phyloP scores from a whole-genome alignment of 2,888 invertebrate genomes.

The Temnothorax rugatulus region DNA sequence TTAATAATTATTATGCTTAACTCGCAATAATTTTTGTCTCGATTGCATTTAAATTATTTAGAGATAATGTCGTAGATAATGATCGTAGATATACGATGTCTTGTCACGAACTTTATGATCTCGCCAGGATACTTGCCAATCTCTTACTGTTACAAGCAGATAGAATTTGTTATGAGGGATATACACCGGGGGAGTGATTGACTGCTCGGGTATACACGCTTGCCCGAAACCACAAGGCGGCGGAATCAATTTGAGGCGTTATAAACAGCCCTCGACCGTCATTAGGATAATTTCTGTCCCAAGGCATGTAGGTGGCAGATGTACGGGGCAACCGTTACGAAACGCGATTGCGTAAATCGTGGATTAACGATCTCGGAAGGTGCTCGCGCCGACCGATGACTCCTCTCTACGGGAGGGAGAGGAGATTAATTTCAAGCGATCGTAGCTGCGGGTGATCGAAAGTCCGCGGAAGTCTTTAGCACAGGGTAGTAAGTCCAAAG shows the following conservation, averaged over 20 bases:
- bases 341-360: conserved; percentile 79
- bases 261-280: conserved; percentile 79
- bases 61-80: conserved; percentile 19
- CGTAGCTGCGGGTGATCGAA: conserved; percentile 56
- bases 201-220: conserved; percentile 69
- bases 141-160: conserved; percentile 50
- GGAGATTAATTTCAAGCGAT: conserved; percentile 69
- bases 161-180: conserved; percentile 60
- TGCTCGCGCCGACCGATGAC: conserved; percentile 72
- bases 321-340: conserved; percentile 75
- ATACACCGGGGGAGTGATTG: conserved; percentile 64
- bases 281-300: conserved; percentile 84
- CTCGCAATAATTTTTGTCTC: neutral
- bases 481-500: neutral
- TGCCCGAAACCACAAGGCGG: conserved; percentile 77
- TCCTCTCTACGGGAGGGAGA: conserved; percentile 60
- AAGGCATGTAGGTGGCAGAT: conserved; percentile 84
- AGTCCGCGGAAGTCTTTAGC: conserved; percentile 35
- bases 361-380: conserved; percentile 76
- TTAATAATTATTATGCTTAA: neutral
- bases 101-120: neutral
- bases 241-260: conserved; percentile 80
- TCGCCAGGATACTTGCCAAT: conserved; percentile 21
- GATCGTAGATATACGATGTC: neutral
- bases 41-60: conserved; percentile 15